Evolutionary conservation across 2,888 invertebrate species (phyloP), one percentile per base, ranked within the genome.

Genomic region (Arrhopalites spinosus): DNA sequence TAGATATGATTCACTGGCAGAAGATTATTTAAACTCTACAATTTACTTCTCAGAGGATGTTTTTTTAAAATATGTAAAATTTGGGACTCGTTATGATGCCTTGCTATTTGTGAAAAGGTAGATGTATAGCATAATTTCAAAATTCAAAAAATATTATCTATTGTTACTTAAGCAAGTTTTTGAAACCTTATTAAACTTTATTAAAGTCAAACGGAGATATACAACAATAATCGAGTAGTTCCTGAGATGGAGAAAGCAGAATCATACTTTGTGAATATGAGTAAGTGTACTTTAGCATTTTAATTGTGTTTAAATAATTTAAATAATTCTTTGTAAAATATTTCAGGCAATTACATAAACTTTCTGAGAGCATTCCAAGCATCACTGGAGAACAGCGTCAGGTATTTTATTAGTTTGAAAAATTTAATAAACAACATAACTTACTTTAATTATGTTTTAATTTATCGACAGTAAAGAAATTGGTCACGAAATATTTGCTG

Each of bases 11-110:
- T 84, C 86, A 27, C 84, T 86, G 20, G 86, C 86, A 43, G 83
- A 84, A 47, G 86, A 87, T 74, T 86, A 86, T 83, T 84, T 87
- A 63, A 83, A 84, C 50, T 85, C 86, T 0, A 85, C 86, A 0
- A 84, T 85, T 70, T 84, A 85, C 68, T 86, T 86, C 78, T 85
- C 86, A 0, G 83, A 84, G 11, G 83, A 83, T 50, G 83, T 86
- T n/a, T 81, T 74, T 13, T 23, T 67, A 15, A 43, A 71, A 66
- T 77, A 67, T 59, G 73, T 56, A 17, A 20, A n/a, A 43, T 77
- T 75, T 59, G n/a, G 47, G 17, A 69, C 53, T 15, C 36, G 45
- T 23, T 63, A 63, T 36, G 67, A 66, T 47, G 56, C 53, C 43
- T 56, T 73, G 5, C 27, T 23, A 23, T 29, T 30, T 17, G 15